These are phyloP conservation scores for Bolinopsis microptera DNA, from an alignment of 37 sponge, comb jelly and placozoan species.

Conservation along the genomic window DNA sequence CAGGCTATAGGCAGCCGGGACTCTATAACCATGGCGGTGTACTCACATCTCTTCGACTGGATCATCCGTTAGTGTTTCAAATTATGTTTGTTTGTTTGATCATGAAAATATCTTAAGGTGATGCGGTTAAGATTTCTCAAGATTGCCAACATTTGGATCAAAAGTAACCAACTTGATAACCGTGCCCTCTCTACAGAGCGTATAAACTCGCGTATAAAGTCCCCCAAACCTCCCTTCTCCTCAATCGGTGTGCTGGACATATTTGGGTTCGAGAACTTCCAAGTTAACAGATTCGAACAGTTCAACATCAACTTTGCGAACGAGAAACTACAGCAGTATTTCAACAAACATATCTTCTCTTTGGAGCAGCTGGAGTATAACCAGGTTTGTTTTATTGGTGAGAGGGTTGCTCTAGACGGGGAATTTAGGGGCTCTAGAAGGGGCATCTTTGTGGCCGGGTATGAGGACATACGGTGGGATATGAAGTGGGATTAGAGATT, in stretches of 20 bases:
- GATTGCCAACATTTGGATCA: slow-evolving; percentile 79
- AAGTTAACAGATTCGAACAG: slow-evolving; percentile 94
- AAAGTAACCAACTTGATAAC: no score
- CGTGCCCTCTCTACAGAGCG: slow-evolving; percentile 6
- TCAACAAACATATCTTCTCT: slow-evolving; percentile 99
- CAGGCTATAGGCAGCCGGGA: slow-evolving; percentile 90
- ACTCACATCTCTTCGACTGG: slow-evolving; percentile 84
- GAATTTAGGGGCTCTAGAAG: not conserved
- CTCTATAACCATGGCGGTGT: slow-evolving; percentile 89
- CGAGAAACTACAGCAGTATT: slow-evolving; percentile 98
- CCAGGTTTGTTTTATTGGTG: slow-evolving; percentile 72
- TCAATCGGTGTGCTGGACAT: slow-evolving; percentile 94
- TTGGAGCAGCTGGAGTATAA: slow-evolving; percentile 99
- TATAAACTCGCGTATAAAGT: slow-evolving; percentile 61
- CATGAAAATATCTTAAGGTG: not conserved
- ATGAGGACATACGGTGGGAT: no score
- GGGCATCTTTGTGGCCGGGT: no score
- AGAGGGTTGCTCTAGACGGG: not conserved
- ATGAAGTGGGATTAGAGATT: no score
- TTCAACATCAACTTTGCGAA: slow-evolving; percentile 99
- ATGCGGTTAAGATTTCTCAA: no score
- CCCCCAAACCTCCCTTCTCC: slow-evolving; percentile 70
- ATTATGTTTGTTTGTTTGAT: not conserved
- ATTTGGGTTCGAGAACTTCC: slow-evolving; percentile 97
- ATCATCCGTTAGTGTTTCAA: slow-evolving; percentile 66